A percentile compares a stretch with the other conserved stretches of the same genome.
Evolutionary conservation across 2,113 vertebrate species (phyloP).

Genomic region (Chaenogobius annularis): DNA sequence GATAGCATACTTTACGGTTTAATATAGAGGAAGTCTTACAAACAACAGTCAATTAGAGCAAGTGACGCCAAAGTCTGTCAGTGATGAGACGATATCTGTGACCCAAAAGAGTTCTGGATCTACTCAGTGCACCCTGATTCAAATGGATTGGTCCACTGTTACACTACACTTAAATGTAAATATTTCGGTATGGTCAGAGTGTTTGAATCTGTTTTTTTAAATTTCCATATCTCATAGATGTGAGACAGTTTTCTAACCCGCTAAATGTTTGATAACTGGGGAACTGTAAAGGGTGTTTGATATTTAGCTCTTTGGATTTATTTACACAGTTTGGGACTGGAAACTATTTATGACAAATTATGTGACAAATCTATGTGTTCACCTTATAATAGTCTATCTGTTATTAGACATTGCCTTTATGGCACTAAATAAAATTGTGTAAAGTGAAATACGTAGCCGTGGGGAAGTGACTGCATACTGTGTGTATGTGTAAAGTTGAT

Average conservation of each 20-base stretch:
- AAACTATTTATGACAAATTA: background rate
- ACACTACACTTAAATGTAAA: slow-evolving; percentile 46
- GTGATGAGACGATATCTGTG: slow-evolving; percentile 63
- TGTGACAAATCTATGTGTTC: background rate
- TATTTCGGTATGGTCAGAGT: slow-evolving; percentile 20
- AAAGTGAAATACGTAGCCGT: slow-evolving; percentile 14
- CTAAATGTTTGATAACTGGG: background rate
- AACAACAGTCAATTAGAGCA: slow-evolving; percentile 68
- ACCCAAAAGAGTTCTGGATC: slow-evolving; percentile 52
- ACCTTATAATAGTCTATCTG: background rate
- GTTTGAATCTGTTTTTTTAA: background rate
- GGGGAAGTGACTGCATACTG: slow-evolving; percentile 35
- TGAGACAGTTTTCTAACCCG: background rate
- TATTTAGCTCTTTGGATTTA: background rate
- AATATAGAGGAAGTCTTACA: slow-evolving; percentile 63
- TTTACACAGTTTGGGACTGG: background rate
- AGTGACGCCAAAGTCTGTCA: slow-evolving; percentile 55
- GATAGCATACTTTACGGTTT: slow-evolving; percentile 72
- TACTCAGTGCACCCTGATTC: slow-evolving; percentile 64
- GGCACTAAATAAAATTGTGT: slow-evolving; percentile 13
- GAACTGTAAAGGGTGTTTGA: background rate
- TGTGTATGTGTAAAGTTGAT: background rate
- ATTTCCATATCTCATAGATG: slow-evolving; percentile 15
- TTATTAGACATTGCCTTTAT: slow-evolving; percentile 19
- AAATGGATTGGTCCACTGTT: slow-evolving; percentile 67